phyloP scores from a whole-genome alignment of 2,113 vertebrate genomes.

The Jacana jacana region DNA sequence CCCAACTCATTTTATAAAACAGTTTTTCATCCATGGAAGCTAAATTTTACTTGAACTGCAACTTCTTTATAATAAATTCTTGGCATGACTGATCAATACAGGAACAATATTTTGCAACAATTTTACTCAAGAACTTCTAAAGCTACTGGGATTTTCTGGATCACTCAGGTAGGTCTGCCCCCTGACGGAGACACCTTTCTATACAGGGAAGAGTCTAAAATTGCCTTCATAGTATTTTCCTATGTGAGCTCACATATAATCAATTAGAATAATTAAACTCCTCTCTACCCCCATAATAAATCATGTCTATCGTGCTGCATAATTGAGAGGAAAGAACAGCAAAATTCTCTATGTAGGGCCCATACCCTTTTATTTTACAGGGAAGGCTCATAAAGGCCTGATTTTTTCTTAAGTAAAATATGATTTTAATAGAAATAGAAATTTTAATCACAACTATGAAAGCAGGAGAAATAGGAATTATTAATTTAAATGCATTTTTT shows the following conservation, averaged over 20 bases:
- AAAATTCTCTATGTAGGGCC: background rate
- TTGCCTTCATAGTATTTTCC: background rate
- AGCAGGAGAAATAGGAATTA: background rate
- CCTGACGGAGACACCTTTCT: background rate
- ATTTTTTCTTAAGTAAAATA: background rate
- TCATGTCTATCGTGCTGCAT: background rate
- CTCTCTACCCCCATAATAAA: background rate
- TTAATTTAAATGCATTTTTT: background rate
- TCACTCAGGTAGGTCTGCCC: background rate
- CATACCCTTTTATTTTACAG: background rate
- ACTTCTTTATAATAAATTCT: background rate
- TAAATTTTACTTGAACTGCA: background rate
- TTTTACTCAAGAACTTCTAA: background rate
- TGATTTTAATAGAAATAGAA: background rate
- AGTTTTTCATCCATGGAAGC: background rate
- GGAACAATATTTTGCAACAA: background rate
- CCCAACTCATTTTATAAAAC: background rate
- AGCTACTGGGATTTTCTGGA: background rate
- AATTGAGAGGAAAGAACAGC: background rate
- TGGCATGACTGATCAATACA: background rate
- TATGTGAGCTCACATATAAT: background rate
- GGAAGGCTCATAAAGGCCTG: background rate
- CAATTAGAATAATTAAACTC: background rate
- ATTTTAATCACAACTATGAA: background rate
- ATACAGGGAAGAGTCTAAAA: background rate